phyloP scores from a whole-genome alignment of 2,888 invertebrate genomes.

The Callyntrura sp. region DNA sequence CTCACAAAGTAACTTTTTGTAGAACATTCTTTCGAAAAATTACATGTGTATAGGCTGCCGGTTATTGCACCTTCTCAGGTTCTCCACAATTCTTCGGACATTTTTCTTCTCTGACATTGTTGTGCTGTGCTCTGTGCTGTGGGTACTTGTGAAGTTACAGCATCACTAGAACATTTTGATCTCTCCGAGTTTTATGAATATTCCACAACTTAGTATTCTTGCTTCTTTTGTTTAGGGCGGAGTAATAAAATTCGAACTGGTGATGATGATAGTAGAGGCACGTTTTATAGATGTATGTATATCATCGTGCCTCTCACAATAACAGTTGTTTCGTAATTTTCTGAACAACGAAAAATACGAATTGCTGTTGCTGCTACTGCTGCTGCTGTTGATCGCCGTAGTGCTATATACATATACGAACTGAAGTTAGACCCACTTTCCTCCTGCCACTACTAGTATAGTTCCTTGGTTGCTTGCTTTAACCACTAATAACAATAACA shows the following conservation, averaged over 20 bases:
- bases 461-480: neutral
- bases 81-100: conserved; percentile 8
- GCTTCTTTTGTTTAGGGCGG: neutral
- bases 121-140: neutral
- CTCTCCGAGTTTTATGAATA: conserved; percentile 55
- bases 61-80: conserved; percentile 29
- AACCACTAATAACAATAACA: conserved; percentile 68
- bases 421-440: too few species aligned
- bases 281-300: neutral
- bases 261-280: neutral
- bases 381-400: too few species aligned
- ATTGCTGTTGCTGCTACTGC: conserved; percentile 36
- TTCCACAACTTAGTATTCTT: neutral
- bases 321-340: conserved; percentile 4
- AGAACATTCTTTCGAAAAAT: neutral
- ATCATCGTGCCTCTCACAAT: neutral
- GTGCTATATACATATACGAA: too few species aligned
- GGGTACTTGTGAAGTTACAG: too few species aligned
- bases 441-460: neutral
- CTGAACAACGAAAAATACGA: conserved; percentile 47
- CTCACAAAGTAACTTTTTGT: neutral
- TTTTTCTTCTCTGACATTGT: conserved; percentile 24
- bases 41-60: neutral
- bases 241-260: too few species aligned
- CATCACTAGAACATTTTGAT: conserved; percentile 25